These are phyloP conservation scores for Tuta absoluta DNA, from an alignment of 2,888 invertebrate genomes.

Conservation along the genomic window DNA sequence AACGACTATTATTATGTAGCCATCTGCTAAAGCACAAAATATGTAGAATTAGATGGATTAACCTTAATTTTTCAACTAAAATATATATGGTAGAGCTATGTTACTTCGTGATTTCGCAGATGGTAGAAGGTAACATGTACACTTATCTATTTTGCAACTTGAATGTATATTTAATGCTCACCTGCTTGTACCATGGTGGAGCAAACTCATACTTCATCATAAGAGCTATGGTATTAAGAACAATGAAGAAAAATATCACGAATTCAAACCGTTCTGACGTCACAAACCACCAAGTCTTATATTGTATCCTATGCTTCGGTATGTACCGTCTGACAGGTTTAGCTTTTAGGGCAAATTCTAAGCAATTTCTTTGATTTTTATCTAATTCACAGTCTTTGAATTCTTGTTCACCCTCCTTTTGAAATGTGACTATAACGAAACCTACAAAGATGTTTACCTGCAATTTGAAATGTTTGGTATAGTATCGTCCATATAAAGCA, in stretches of 20 bases:
- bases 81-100: too few relatives aligned
- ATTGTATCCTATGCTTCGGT: conserved; percentile 98
- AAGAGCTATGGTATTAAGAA: conserved; percentile 97
- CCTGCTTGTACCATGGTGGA: conserved; percentile 87
- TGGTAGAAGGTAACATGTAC: not conserved
- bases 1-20: too few relatives aligned
- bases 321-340: conserved; percentile 95
- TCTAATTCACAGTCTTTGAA: conserved; percentile 99
- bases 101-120: too few relatives aligned
- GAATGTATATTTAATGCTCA: conserved; percentile 32
- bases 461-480: conserved; percentile 33
- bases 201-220: conserved; percentile 98
- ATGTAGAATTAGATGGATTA: too few relatives aligned
- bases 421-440: conserved; percentile 99
- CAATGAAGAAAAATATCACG: conserved; percentile 97
- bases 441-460: conserved; percentile 99
- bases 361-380: conserved; percentile 99
- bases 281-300: conserved; percentile 99
- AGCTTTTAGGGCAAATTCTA: conserved; percentile 96
- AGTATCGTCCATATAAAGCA: not conserved
- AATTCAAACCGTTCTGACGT: conserved; percentile 99
- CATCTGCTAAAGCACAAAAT: too few relatives aligned
- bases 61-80: too few relatives aligned
- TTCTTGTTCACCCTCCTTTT: conserved; percentile 99
- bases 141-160: not conserved